Evolutionary conservation across 2,113 vertebrate species (phyloP).

Genomic region (Stegostoma tigrinum): DNA sequence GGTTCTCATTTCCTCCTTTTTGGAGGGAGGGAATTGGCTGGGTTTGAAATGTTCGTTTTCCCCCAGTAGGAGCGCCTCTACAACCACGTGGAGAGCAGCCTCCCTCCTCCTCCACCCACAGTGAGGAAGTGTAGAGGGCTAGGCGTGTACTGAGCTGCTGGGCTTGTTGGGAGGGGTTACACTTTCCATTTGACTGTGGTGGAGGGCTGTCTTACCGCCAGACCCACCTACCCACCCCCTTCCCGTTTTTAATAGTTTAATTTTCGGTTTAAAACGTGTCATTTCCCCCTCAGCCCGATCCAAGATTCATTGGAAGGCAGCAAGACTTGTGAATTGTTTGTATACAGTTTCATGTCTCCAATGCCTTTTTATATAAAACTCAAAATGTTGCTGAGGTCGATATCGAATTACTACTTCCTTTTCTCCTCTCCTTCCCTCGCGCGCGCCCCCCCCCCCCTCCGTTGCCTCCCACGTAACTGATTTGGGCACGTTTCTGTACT

Average conservation of each 20-base stretch:
- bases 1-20: not conserved
- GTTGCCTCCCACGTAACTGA: not conserved
- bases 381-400: not conserved
- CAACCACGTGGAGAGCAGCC: slow-evolving; percentile 24
- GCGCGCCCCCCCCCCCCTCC: too few relatives aligned
- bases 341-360: not conserved
- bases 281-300: not conserved
- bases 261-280: not conserved
- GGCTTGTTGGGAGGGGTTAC: too few relatives aligned
- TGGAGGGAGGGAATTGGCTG: not conserved
- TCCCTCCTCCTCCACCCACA: not conserved
- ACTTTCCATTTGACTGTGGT: too few relatives aligned
- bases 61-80: not conserved
- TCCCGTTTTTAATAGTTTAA: not conserved
- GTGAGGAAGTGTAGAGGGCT: not conserved
- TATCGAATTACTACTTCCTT: not conserved
- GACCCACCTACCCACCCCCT: too few relatives aligned
- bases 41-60: not conserved
- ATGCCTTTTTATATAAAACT: not conserved
- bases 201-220: too few relatives aligned
- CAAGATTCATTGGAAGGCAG: not conserved
- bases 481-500: not conserved
- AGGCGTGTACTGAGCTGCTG: too few relatives aligned
- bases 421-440: too few relatives aligned
- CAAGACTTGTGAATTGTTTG: not conserved